These are phyloP conservation scores for Dorcus hopei DNA, from an alignment of 2,888 invertebrate species.

Conservation along the genomic window DNA sequence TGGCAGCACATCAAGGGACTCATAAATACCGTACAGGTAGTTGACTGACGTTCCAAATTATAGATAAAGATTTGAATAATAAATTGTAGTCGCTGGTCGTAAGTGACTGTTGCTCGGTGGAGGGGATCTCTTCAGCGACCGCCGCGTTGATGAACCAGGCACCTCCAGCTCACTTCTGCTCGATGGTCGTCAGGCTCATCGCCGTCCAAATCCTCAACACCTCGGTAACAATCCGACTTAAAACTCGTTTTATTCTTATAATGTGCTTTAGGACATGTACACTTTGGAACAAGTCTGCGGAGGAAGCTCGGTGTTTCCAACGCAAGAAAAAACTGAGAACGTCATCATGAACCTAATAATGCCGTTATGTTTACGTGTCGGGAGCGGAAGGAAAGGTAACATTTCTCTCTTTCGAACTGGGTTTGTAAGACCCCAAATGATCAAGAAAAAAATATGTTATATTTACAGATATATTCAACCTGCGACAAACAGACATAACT, in stretches of 20 bases:
- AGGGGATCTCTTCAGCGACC: slow-evolving; percentile 76
- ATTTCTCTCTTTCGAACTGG: slow-evolving; percentile 10
- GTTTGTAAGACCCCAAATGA: neutral
- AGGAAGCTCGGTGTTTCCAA: slow-evolving; percentile 81
- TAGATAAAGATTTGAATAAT: neutral
- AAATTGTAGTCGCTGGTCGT: slow-evolving; percentile 70
- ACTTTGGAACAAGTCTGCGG: slow-evolving; percentile 94
- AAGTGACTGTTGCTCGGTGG: slow-evolving; percentile 62
- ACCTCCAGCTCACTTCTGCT: slow-evolving; percentile 92
- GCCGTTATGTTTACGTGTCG: slow-evolving; percentile 92
- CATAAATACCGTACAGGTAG: slow-evolving; percentile 81
- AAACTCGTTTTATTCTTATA: slow-evolving; percentile 1
- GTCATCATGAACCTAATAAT: slow-evolving; percentile 94
- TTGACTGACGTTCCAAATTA: neutral
- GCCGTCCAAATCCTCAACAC: slow-evolving; percentile 93
- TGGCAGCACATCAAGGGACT: slow-evolving; percentile 91
- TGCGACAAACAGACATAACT: slow-evolving; percentile 85
- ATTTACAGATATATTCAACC: slow-evolving; percentile 77
- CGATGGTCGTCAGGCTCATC: slow-evolving; percentile 91
- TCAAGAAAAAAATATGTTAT: neutral
- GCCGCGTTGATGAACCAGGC: slow-evolving; percentile 86
- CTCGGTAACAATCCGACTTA: slow-evolving; percentile 59
- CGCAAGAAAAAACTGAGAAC: slow-evolving; percentile 91
- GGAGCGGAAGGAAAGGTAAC: slow-evolving; percentile 88
- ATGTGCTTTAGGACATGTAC: slow-evolving; percentile 66